Evolutionary conservation across 2,888 invertebrate species (phyloP).

Genomic region (Cephus pygmeus): DNA sequence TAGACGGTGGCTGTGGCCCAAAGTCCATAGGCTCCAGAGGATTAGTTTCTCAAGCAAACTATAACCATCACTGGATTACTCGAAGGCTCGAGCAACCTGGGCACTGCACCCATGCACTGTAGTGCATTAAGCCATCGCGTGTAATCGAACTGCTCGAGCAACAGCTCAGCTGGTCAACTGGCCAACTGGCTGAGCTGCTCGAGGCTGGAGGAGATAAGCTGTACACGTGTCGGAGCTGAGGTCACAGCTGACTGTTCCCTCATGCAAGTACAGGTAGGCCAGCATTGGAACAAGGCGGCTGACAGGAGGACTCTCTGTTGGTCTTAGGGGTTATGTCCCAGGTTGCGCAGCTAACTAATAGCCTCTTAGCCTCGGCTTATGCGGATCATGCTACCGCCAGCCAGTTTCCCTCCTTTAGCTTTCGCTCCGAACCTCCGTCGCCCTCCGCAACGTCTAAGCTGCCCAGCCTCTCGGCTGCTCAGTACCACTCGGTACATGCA

Average conservation of each 20-base stretch:
- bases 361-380: conserved; percentile 64
- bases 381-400: conserved; percentile 56
- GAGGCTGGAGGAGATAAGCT: too few relatives aligned
- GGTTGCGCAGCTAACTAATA: conserved; percentile 62
- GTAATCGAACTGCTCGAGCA: too few relatives aligned
- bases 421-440: conserved; percentile 35
- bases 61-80: too few relatives aligned
- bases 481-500: conserved; percentile 38
- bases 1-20: too few relatives aligned
- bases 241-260: background rate
- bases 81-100: too few relatives aligned
- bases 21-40: too few relatives aligned
- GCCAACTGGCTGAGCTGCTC: too few relatives aligned
- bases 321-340: conserved; percentile 60
- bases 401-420: conserved; percentile 12
- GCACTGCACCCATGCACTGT: too few relatives aligned
- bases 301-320: conserved; percentile 39
- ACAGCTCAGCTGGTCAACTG: too few relatives aligned
- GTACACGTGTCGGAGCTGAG: too few relatives aligned
- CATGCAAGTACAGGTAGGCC: background rate
- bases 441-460: conserved; percentile 28
- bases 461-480: conserved; percentile 43
- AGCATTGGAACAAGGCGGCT: background rate
- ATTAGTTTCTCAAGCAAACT: too few relatives aligned
- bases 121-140: too few relatives aligned